A percentile compares a stretch with the other conserved stretches of the same genome.
These are phyloP conservation scores for Sebastes baramenuke DNA, from an alignment of 2,797 vertebrate species.

Conservation along the genomic window DNA sequence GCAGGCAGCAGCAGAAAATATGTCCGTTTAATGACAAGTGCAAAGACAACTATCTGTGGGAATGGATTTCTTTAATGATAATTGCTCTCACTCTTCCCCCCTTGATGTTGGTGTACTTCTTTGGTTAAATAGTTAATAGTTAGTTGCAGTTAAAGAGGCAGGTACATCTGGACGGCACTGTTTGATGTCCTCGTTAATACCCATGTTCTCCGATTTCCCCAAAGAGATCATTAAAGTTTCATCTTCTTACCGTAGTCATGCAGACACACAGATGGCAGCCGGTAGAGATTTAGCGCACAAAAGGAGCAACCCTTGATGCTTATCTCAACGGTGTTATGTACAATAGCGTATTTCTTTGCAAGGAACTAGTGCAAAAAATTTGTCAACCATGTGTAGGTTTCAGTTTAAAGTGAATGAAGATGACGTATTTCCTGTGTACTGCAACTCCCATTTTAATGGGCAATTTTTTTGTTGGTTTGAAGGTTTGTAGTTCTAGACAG, in stretches of 20 bases:
- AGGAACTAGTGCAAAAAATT: background rate
- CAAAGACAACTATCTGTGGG: constrained; percentile 18
- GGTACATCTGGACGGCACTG: constrained; percentile 38
- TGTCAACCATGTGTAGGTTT: background rate
- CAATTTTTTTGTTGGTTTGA: background rate
- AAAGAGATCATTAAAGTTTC: constrained; percentile 60
- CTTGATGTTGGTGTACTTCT: constrained; percentile 10
- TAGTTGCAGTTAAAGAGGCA: constrained; percentile 12
- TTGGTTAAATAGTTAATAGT: background rate
- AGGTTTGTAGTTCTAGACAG: background rate
- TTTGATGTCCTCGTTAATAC: constrained; percentile 61
- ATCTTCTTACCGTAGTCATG: constrained; percentile 56
- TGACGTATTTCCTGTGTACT: background rate
- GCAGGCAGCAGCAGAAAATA: constrained; percentile 29
- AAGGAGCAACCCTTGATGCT: constrained; percentile 58
- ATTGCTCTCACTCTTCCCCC: constrained; percentile 9
- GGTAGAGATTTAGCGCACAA: constrained; percentile 53
- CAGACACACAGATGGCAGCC: constrained; percentile 55
- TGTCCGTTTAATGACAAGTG: constrained; percentile 34
- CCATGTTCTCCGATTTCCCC: constrained; percentile 37
- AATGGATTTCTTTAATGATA: constrained; percentile 16
- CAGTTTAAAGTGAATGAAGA: background rate
- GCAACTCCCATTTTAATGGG: background rate
- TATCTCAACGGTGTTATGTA: constrained; percentile 48
- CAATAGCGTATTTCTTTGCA: constrained; percentile 37